These are phyloP conservation scores for Colletes latitarsis DNA, from an alignment of 1,140 invertebrate species.

Conservation along the genomic window DNA sequence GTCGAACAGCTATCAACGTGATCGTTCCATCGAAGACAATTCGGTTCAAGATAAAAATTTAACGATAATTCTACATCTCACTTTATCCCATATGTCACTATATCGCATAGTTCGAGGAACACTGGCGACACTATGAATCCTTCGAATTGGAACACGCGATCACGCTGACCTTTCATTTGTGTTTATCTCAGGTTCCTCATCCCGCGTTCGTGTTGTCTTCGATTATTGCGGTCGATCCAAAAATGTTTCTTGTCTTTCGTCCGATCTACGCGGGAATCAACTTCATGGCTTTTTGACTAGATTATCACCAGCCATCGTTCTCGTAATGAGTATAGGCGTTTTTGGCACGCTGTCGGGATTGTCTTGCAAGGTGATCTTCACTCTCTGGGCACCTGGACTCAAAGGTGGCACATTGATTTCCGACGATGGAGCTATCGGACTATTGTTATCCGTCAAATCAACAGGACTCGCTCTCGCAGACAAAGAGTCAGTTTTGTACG, in stretches of 20 bases:
- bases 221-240: neutral
- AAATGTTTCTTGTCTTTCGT: conserved; percentile 3
- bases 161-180: neutral
- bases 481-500: conserved; percentile 49
- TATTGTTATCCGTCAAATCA: conserved; percentile 41
- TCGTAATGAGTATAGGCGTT: conserved; percentile 78
- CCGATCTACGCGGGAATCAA: neutral
- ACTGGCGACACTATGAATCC: conserved; percentile 38
- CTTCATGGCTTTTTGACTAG: conserved; percentile 77
- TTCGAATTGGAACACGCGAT: conserved; percentile 3
- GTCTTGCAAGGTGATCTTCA: conserved; percentile 79
- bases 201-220: neutral
- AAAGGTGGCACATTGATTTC: conserved; percentile 61
- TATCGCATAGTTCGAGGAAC: conserved; percentile 46
- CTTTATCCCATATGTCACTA: conserved; percentile 31
- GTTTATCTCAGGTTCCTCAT: neutral
- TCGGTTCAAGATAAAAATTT: conserved; percentile 1
- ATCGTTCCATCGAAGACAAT: neutral
- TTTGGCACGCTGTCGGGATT: conserved; percentile 79
- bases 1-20: neutral
- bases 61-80: conserved; percentile 2
- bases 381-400: conserved; percentile 77
- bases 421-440: conserved; percentile 30
- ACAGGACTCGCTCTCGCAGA: conserved; percentile 37
- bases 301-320: conserved; percentile 75